Conservation (phyloP, 92 coral and sea anemone species). For the Parazoanthus atlanticus region DNA sequence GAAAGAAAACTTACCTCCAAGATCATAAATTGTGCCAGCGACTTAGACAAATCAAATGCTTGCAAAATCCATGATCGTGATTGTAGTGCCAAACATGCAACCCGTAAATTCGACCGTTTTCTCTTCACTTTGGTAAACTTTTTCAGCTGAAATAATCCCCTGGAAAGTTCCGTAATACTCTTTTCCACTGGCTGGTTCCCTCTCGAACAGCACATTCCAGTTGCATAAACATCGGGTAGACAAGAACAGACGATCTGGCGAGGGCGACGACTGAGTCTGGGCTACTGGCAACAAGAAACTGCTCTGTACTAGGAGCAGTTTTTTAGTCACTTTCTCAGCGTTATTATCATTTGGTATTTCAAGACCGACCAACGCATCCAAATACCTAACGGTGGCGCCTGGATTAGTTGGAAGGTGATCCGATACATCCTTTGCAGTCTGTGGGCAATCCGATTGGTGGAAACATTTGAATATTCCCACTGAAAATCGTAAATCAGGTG, state of each 20-base stretch:
- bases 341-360: conserved; percentile 20
- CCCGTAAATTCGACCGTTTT: conserved; percentile 35
- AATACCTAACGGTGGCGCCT: conserved; percentile 23
- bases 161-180: conserved; percentile 27
- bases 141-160: conserved; percentile 42
- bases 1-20: conserved; percentile 37
- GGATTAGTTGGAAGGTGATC: conserved; percentile 24
- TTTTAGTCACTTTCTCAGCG: conserved; percentile 28
- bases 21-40: conserved; percentile 42
- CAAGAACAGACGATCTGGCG: conserved; percentile 15
- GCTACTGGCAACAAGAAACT: conserved; percentile 14
- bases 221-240: conserved; percentile 46
- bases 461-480: conserved; percentile 25
- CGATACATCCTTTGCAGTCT: conserved; percentile 24
- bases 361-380: conserved; percentile 34
- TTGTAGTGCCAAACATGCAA: conserved; percentile 46
- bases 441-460: conserved; percentile 16
- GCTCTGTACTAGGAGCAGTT: conserved; percentile 28
- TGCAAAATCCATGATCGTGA: conserved; percentile 27
- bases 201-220: conserved; percentile 49
- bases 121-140: conserved; percentile 38
- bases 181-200: conserved; percentile 47
- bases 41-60: conserved; percentile 44
- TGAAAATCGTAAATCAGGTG: conserved; percentile 36
- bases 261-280: conserved; percentile 34